Percentiles rank a stretch among this genome's conserved stretches.
Conservation (phyloP, 2,888 invertebrate genomes). For the Neoitamus cyanurus region DNA sequence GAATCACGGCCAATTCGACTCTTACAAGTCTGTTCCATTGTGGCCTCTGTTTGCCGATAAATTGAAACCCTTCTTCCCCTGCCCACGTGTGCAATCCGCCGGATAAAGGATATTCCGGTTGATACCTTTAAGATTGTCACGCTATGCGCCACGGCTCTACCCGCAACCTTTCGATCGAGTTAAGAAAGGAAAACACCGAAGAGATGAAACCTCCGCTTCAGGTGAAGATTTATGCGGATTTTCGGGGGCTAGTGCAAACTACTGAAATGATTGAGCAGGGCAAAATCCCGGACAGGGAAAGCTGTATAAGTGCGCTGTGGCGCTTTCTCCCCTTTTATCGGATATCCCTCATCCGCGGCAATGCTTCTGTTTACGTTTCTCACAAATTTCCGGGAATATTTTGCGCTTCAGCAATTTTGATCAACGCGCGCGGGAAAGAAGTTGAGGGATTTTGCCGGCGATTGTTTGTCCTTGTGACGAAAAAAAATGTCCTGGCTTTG, state of each 20-base stretch:
- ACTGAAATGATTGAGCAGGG: neutral
- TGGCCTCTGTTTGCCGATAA: slow-evolving; percentile 4
- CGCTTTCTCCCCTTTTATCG: neutral
- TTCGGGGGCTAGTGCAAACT: neutral
- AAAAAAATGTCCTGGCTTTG: neutral
- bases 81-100: neutral
- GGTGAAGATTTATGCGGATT: slow-evolving; percentile 2
- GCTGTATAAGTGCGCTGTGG: neutral
- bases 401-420: neutral
- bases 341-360: neutral
- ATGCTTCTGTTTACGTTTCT: neutral
- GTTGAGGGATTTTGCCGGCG: neutral
- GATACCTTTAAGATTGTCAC: neutral
- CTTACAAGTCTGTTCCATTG: slow-evolving; percentile 14
- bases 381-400: neutral
- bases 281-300: neutral
- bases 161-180: neutral
- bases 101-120: neutral
- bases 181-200: neutral
- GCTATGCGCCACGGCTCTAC: neutral
- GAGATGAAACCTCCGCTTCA: neutral
- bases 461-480: neutral
- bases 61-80: neutral
- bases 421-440: neutral
- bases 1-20: slow-evolving; percentile 30